Evolutionary conservation across 1,140 invertebrate genomes (phyloP).

Genomic region (Luehdorfia chinensis): DNA sequence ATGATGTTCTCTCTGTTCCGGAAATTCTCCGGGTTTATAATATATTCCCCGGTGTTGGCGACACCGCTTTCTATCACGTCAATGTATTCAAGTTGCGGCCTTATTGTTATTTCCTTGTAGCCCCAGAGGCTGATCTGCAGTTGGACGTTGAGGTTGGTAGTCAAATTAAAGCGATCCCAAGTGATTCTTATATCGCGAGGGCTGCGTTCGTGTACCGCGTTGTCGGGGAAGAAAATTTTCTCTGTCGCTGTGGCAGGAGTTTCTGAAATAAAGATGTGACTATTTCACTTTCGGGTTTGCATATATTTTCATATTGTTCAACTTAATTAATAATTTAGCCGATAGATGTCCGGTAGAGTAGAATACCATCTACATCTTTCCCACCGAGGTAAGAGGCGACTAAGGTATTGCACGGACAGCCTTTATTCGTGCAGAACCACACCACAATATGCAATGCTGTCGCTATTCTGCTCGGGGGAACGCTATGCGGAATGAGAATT

Average conservation of each 20-base stretch:
- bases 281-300: too few species aligned
- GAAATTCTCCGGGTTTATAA: conserved; percentile 83
- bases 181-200: conserved; percentile 86
- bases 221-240: conserved; percentile 88
- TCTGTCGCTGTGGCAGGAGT: conserved; percentile 90
- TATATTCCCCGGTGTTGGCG: conserved; percentile 82
- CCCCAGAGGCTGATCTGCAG: conserved; percentile 91
- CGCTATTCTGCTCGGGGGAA: too few species aligned
- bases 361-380: too few species aligned
- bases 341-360: too few species aligned
- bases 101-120: conserved; percentile 90
- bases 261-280: conserved; percentile 79
- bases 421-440: too few species aligned
- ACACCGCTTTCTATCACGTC: conserved; percentile 79
- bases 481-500: too few species aligned
- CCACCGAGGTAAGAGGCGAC: too few species aligned
- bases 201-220: conserved; percentile 83
- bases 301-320: too few species aligned
- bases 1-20: conserved; percentile 82
- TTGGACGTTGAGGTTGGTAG: conserved; percentile 84
- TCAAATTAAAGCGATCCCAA: conserved; percentile 92
- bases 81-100: conserved; percentile 81
- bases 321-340: too few species aligned
- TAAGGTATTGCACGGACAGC: too few species aligned
- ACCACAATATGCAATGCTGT: too few species aligned